phyloP scores from a whole-genome alignment of 2,888 invertebrate species.

The Lydus trimaculatus region DNA sequence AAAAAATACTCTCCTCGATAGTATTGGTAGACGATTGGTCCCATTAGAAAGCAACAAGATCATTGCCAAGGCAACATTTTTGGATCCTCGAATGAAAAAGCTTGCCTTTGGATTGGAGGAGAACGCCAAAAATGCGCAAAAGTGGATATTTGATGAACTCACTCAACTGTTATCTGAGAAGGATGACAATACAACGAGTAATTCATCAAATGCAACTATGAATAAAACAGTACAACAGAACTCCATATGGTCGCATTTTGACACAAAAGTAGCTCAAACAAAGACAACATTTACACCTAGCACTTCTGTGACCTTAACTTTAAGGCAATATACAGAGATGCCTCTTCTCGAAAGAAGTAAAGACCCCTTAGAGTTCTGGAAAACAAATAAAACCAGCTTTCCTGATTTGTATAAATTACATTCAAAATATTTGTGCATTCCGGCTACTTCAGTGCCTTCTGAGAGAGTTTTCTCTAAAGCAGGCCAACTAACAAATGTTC shows the following conservation, averaged over 20 bases:
- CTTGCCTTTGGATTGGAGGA: slow-evolving; percentile 29
- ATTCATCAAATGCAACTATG: slow-evolving; percentile 14
- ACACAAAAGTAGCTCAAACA: too few species aligned
- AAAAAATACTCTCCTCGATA: slow-evolving; percentile 23
- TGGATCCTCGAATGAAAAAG: slow-evolving; percentile 40
- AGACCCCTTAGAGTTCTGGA: neutral
- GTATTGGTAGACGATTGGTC: slow-evolving; percentile 28
- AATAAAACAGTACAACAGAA: slow-evolving; percentile 12
- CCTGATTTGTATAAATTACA: neutral
- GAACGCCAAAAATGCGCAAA: slow-evolving; percentile 34
- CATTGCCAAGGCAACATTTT: slow-evolving; percentile 34
- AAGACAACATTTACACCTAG: too few species aligned
- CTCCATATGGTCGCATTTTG: too few species aligned
- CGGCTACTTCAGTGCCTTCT: slow-evolving; percentile 19
- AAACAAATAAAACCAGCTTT: neutral
- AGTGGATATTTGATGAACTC: slow-evolving; percentile 31
- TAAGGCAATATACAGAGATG: neutral
- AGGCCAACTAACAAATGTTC: slow-evolving; percentile 5
- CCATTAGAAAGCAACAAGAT: slow-evolving; percentile 25
- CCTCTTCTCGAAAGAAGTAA: neutral
- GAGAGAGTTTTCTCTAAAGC: slow-evolving; percentile 20
- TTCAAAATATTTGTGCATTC: slow-evolving; percentile 13
- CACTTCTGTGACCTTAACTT: neutral
- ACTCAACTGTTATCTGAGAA: slow-evolving; percentile 11
- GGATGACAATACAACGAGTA: neutral